Base-by-base conservation (phyloP, 2,888 invertebrate genomes). In the Colletes collaris region DNA sequence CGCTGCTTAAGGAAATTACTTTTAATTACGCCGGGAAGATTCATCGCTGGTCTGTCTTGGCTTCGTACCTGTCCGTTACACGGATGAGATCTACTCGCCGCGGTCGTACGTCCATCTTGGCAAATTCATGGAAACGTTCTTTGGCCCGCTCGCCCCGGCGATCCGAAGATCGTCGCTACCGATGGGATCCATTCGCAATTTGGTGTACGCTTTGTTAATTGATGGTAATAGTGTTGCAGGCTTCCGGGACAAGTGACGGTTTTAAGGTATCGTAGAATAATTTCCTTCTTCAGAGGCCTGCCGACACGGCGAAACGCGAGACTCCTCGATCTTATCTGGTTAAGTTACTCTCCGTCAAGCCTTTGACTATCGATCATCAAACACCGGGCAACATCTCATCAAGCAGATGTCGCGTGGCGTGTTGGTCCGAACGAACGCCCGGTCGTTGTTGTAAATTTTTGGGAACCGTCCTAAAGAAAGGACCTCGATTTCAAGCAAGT, bases 1-100 rank as follows among this genome's bases (percentile, higher is more conserved):
- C 50, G 68, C 71, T 72, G 78, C 56, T 75, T 75, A 62, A 82
- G 77, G 72, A 76, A 83, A 84, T 85, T 83, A 81, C 82, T 82
- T 81, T 83, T 83, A 84, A 84, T 84, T 82, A 70, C 84, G 71
- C 64, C 66, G 65, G 65, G 52, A 67, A 77, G 68, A 71, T 66
- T 66, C 76, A 71, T 66, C 46, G 69, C 62, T 16, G 50, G 53
- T 3, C 19, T n/a, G 10, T 56, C 16, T 56, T 56, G 46, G 67
- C 69, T 73, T 55, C 64, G 27, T 73, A 50, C 53, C 27, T 37
- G 68, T 71, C 62, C 70, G 70, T 76, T 76, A 55, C 19, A 8
- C 59, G 35, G 35, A 16, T 52, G 52, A 27, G 50, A 76, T 76
- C 59, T 27, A 27, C 27, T 50, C 13, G 27, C 10, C 7, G 19